Percentiles rank a stretch among this genome's conserved stretches.
These are phyloP conservation scores for Unio pictorum DNA, from an alignment of 2,888 invertebrate genomes.

Conservation along the genomic window DNA sequence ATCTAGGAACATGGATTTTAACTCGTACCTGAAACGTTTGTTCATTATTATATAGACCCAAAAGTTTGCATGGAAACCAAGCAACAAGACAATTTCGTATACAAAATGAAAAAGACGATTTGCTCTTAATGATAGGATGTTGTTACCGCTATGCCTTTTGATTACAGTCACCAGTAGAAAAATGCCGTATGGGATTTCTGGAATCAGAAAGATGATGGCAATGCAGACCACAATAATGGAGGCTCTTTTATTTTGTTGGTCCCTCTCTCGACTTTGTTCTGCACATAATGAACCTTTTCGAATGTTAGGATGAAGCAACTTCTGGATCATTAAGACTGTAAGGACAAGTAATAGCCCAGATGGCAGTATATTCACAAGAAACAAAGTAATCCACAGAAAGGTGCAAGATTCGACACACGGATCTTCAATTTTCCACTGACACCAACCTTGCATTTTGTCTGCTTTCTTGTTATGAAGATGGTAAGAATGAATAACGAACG, in stretches of 20 bases:
- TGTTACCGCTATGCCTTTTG: constrained; percentile 1
- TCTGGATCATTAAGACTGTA: too few species aligned
- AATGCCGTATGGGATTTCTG: constrained; percentile 34
- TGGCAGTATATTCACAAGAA: too few species aligned
- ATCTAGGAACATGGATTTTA: background rate
- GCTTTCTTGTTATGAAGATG: too few species aligned
- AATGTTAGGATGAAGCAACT: too few species aligned
- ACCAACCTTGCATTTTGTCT: too few species aligned
- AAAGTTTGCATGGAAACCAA: constrained; percentile 26
- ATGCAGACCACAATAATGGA: constrained; percentile 28
- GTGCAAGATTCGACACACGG: too few species aligned
- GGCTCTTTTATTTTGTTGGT: constrained; percentile 18
- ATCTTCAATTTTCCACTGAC: too few species aligned
- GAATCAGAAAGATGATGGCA: constrained; percentile 30
- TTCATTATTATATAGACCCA: constrained; percentile 22
- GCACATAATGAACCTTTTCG: too few species aligned
- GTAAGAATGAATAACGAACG: too few species aligned
- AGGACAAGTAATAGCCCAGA: too few species aligned
- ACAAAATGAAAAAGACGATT: constrained; percentile 11
- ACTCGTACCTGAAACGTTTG: constrained; percentile 3
- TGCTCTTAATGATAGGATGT: constrained; percentile 3
- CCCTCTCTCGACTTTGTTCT: background rate
- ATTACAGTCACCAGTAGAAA: constrained; percentile 14
- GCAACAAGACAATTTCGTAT: constrained; percentile 16
- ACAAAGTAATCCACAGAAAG: too few species aligned